Base-by-base conservation (phyloP, 2,113 vertebrate species). In the Albula goreensis region DNA sequence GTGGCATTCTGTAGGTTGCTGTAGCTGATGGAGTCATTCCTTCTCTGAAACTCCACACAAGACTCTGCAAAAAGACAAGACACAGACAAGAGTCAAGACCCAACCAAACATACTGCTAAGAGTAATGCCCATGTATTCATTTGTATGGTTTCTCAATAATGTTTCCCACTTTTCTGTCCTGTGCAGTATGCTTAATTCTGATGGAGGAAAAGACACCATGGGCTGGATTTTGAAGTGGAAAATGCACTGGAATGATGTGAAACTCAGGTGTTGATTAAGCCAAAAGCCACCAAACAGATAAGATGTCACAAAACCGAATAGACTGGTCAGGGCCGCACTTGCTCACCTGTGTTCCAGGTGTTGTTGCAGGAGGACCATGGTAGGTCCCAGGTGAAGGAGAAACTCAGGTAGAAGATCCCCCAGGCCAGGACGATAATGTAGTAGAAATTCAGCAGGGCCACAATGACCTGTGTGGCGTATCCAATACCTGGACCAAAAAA, bases 391-490 rank as follows among this genome's bases (percentile, higher is more conserved):
- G 97, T 97, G 93, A 99, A 99, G 0, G 96, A 98, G 90, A 96
- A 95, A 88, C 95, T 97, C 91, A 99, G 96, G 92, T 96, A 99
- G 94, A 98, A 99, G 90, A 98, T 93, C 52, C 96, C 97, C 98
- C 98, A 99, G 87, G 98, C 97, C 90, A 99, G 93, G 86, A 99
- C 97, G 0, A 99, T 25, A 85, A 99, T 97, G 93, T 99, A 99
- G 93, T 99, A 99, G 91, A 96, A 91, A 91, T 97, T 98, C n/a
- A 98, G 94, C 79, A 99, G 94, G 0, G 93, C 4, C 5, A 96
- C 96, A 8, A 99, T 98, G 86, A 97, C 95, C 93, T 98, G 97
- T 0, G 97, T 98, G 87, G 97, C 97, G 9, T 98, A 98, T 86
- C 98, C 98, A n/a, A 98, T 95, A 83, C 97, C 98, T 97, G 90